Percentiles rank a stretch among this genome's conserved stretches.
Conservation (phyloP, 2,113 vertebrate species). For the Dromaius novaehollandiae region DNA sequence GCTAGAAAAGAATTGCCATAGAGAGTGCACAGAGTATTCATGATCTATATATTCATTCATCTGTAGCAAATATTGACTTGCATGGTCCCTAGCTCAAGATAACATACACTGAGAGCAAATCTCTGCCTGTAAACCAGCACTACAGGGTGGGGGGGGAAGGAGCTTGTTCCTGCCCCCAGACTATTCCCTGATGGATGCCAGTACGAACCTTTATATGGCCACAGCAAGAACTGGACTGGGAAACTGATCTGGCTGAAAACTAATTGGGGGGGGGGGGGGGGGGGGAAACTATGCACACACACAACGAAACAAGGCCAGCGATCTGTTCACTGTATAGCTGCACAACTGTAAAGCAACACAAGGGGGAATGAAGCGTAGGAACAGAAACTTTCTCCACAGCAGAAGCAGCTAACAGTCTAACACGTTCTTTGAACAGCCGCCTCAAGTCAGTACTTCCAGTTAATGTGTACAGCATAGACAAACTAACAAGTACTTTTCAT, state of each 20-base stretch:
- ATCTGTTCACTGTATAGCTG: background rate
- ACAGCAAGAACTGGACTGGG: background rate
- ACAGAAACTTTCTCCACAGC: background rate
- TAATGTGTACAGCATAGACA: fast-evolving
- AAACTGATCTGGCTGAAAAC: background rate
- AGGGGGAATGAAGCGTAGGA: background rate
- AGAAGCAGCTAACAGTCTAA: background rate
- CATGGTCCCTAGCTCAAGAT: background rate
- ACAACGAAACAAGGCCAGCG: background rate
- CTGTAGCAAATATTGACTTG: background rate
- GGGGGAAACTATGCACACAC: too few species aligned
- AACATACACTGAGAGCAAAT: background rate
- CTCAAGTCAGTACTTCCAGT: background rate
- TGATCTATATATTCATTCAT: background rate
- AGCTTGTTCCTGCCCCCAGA: background rate
- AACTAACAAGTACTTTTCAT: background rate
- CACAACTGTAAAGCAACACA: background rate
- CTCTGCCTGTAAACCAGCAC: background rate
- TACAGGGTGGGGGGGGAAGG: background rate
- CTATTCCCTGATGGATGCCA: background rate
- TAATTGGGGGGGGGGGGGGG: background rate
- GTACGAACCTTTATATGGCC: background rate
- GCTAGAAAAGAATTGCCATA: background rate
- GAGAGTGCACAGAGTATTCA: background rate
- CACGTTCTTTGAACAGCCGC: background rate